Evolutionary conservation across 2,113 vertebrate species (phyloP).

Genomic region (Platichthys stellatus): DNA sequence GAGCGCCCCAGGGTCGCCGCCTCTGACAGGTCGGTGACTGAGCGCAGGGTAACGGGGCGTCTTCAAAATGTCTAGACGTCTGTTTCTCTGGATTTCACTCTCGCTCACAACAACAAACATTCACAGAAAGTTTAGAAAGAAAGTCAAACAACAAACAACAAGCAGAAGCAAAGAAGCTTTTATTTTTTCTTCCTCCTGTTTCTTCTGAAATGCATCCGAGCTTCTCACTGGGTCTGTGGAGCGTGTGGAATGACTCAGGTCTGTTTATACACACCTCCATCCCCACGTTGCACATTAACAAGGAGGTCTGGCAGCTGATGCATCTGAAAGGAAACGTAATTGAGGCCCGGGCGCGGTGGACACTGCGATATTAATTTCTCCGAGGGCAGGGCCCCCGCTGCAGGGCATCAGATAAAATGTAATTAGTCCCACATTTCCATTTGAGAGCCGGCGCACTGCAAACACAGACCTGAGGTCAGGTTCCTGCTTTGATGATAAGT

Average conservation of each 20-base stretch:
- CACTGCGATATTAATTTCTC: conserved; percentile 77
- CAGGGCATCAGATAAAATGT: conserved; percentile 77
- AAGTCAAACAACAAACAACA: not conserved
- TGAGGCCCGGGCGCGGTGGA: conserved; percentile 63
- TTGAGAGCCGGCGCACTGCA: conserved; percentile 58
- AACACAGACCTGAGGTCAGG: conserved; percentile 60
- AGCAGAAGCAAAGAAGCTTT: too few relatives aligned
- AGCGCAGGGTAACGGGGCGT: not conserved
- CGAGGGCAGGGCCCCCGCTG: conserved; percentile 62
- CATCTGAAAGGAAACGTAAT: conserved; percentile 69
- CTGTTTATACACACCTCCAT: conserved; percentile 38
- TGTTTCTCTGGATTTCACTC: not conserved
- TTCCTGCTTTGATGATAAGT: conserved; percentile 58
- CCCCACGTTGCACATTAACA: conserved; percentile 57
- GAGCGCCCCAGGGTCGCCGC: conserved; percentile 6
- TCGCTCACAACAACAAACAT: not conserved
- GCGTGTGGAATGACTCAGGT: conserved; percentile 46
- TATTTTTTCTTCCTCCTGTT: not conserved
- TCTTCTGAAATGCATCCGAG: conserved; percentile 20
- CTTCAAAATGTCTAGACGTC: not conserved
- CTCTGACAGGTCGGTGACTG: conserved; percentile 14
- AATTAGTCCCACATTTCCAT: conserved; percentile 79
- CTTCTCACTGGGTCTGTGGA: conserved; percentile 13
- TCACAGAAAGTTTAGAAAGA: not conserved
- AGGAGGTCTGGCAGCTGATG: conserved; percentile 62